These are phyloP conservation scores for Pachyrhynchus sulphureomaculatus DNA, from an alignment of 1,140 invertebrate species.

Conservation along the genomic window DNA sequence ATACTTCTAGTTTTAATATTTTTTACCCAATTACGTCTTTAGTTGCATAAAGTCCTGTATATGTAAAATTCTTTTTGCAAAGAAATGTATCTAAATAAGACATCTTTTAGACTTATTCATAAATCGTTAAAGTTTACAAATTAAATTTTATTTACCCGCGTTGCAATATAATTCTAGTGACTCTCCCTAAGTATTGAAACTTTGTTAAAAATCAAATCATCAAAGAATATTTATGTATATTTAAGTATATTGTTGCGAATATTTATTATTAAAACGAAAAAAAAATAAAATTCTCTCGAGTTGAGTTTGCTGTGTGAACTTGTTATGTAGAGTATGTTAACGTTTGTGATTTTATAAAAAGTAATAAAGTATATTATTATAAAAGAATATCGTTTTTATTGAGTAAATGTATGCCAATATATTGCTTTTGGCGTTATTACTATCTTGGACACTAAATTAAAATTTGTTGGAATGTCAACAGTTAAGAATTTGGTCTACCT, in stretches of 20 bases:
- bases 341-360: conserved; percentile 49
- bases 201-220: conserved; percentile 12
- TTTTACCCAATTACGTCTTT: too few species aligned
- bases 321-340: conserved; percentile 46
- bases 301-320: conserved; percentile 46
- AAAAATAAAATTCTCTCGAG: conserved; percentile 20
- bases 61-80: not conserved
- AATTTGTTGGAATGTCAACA: too few species aligned
- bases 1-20: too few species aligned
- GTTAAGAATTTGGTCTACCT: too few species aligned
- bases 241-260: conserved; percentile 24
- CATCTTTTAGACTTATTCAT: not conserved
- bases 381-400: conserved; percentile 8
- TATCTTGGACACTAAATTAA: too few species aligned
- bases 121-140: conserved; percentile 3
- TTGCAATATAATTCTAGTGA: conserved; percentile 11
- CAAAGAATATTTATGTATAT: conserved; percentile 22
- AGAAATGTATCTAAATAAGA: not conserved
- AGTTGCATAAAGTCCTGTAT: too few species aligned
- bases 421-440: too few species aligned
- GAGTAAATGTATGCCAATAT: too few species aligned
- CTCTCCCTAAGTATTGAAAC: conserved; percentile 23
- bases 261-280: conserved; percentile 27
- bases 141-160: not conserved
- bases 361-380: conserved; percentile 30